These are phyloP conservation scores for Lichenostomus cassidix DNA, from an alignment of 2,113 vertebrate species.

Conservation along the genomic window DNA sequence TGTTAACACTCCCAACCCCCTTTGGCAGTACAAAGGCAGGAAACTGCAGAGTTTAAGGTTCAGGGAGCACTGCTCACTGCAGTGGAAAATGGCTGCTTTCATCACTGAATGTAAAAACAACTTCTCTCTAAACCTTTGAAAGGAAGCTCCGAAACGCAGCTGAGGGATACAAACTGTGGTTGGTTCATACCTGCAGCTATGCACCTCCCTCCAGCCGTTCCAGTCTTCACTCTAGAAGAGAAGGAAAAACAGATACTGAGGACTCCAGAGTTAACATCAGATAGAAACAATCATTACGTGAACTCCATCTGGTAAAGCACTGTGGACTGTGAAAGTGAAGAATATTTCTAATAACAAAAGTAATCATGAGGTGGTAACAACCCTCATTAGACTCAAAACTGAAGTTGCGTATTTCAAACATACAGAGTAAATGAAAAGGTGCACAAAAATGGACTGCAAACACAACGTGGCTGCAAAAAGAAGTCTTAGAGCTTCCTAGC, in stretches of 20 bases:
- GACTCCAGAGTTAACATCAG: background rate
- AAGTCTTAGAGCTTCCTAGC: background rate
- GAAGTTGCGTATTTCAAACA: background rate
- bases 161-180: background rate
- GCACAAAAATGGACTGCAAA: background rate
- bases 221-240: constrained; percentile 73
- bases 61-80: background rate
- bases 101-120: background rate
- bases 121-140: background rate
- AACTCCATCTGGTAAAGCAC: background rate
- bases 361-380: background rate
- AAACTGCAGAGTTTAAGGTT: constrained; percentile 16
- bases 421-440: background rate
- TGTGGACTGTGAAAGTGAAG: background rate
- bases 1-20: background rate
- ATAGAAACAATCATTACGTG: background rate
- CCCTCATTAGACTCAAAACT: background rate
- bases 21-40: constrained; percentile 3
- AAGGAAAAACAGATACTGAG: constrained; percentile 29
- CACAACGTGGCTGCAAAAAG: background rate
- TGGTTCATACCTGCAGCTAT: constrained; percentile 64
- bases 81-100: background rate
- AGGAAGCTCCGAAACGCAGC: background rate
- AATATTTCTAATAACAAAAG: background rate
- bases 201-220: constrained; percentile 37